A percentile compares a stretch with the other conserved stretches of the same genome.
Evolutionary conservation across 1,140 invertebrate genomes (phyloP).

Genomic region (Eumaeus atala): DNA sequence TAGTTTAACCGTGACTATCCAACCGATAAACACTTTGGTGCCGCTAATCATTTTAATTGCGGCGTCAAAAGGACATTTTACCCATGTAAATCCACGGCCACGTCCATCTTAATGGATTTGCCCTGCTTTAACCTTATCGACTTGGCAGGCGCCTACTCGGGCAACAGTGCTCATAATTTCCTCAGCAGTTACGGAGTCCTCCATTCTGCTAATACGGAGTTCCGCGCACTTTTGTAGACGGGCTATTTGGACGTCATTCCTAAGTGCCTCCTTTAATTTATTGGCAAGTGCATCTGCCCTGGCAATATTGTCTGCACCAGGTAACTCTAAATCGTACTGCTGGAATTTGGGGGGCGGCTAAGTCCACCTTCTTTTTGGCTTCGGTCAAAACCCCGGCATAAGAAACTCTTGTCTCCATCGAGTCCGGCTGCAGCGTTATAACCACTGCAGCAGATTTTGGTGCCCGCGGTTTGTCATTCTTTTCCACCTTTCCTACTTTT

Average conservation of each 20-base stretch:
- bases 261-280: slow-evolving; percentile 3
- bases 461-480: slow-evolving; percentile 13
- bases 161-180: slow-evolving; percentile 10
- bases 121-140: not conserved
- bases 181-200: slow-evolving; percentile 10
- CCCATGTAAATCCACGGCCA: not conserved
- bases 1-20: not conserved
- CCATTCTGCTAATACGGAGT: slow-evolving; percentile 9
- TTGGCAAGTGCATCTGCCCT: slow-evolving; percentile 21
- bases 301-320: not conserved
- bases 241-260: not conserved
- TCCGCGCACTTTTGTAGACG: slow-evolving; percentile 14
- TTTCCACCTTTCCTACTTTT: too few relatives aligned
- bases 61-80: slow-evolving; percentile 18
- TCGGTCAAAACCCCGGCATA: too few relatives aligned
- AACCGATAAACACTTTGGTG: not conserved
- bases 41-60: slow-evolving; percentile 4
- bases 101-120: not conserved
- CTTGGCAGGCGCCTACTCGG: not conserved
- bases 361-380: slow-evolving; percentile 2
- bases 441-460: too few relatives aligned
- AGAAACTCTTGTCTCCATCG: slow-evolving; percentile 10
- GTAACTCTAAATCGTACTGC: slow-evolving; percentile 15
- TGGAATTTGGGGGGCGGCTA: not conserved
- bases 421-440: slow-evolving; percentile 17